Conservation (phyloP, 2,113 vertebrate genomes). For the Microcebus jonahi region DNA sequence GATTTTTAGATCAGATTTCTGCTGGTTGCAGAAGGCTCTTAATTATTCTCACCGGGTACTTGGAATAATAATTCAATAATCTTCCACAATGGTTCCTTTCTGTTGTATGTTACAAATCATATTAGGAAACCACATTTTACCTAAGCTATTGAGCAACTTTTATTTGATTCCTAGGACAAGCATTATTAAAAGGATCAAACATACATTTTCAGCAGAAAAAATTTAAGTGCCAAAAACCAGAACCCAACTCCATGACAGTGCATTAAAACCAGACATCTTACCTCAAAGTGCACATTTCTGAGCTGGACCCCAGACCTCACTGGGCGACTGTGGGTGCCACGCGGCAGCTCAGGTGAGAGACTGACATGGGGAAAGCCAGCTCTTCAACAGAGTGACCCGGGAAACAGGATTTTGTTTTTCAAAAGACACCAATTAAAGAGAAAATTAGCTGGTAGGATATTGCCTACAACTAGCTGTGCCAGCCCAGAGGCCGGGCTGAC, state of each 20-base stretch:
- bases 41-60: not conserved
- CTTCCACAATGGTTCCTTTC: not conserved
- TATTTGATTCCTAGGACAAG: not conserved
- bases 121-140: not conserved
- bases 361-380: not conserved
- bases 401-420: not conserved
- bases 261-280: not conserved
- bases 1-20: not conserved
- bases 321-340: not conserved
- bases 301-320: not conserved
- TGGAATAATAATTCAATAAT: not conserved
- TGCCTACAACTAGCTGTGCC: not conserved
- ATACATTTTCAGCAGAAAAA: not conserved
- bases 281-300: not conserved
- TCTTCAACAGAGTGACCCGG: not conserved
- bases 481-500: not conserved
- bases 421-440: not conserved
- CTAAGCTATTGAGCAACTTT: not conserved
- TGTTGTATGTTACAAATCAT: too few species aligned
- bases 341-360: not conserved
- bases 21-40: not conserved
- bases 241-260: not conserved
- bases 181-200: not conserved
- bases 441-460: not conserved
- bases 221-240: not conserved